These are phyloP conservation scores for Oncorhynchus gorbuscha DNA, from an alignment of 2,113 vertebrate species.

Conservation along the genomic window DNA sequence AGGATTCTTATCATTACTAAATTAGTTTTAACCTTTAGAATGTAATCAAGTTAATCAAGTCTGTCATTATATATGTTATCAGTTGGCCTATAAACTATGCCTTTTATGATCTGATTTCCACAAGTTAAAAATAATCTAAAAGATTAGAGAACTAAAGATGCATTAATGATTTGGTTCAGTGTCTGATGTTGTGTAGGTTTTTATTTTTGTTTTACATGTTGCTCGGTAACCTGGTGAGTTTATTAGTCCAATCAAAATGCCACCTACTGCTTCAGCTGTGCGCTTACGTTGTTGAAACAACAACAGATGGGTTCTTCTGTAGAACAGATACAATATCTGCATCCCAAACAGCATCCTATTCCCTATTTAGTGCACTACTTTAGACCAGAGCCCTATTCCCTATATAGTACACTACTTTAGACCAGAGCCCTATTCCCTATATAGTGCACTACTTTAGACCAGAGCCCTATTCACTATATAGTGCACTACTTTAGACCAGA, in stretches of 20 bases:
- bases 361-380: no score
- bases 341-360: no score
- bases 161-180: neutral
- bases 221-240: constrained; percentile 1
- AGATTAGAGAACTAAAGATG: neutral
- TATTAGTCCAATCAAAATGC: neutral
- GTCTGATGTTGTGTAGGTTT: neutral
- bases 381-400: no score
- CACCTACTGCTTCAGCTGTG: neutral
- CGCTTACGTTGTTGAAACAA: neutral
- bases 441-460: no score
- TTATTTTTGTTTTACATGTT: neutral
- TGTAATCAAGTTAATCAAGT: no score
- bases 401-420: no score
- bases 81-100: neutral
- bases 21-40: neutral
- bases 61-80: neutral
- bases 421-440: no score
- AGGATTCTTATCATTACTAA: neutral
- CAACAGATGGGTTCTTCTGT: constrained; percentile 36
- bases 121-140: neutral
- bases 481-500: no score
- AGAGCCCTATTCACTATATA: no score
- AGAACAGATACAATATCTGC: no score
- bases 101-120: neutral